Conservation (phyloP, 2,113 vertebrate species). For the Cyphomyrus plagiostoma region DNA sequence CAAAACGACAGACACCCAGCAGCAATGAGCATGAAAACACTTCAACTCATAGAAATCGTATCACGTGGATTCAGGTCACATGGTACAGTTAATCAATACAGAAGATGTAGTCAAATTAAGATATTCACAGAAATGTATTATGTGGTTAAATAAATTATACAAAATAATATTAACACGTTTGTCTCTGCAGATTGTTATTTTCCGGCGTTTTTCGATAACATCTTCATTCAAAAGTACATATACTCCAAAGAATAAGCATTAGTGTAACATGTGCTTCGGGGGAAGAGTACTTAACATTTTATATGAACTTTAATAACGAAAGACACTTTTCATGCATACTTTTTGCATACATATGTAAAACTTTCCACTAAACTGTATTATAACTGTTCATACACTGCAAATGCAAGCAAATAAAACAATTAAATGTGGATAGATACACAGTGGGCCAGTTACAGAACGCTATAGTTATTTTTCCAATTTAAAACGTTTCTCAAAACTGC, state of each 20-base stretch:
- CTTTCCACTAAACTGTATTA: background rate
- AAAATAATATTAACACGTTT: background rate
- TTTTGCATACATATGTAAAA: background rate
- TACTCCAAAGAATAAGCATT: background rate
- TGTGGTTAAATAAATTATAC: background rate
- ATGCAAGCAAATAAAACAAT: background rate
- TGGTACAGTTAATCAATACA: background rate
- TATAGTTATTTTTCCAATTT: background rate
- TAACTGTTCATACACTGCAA: background rate
- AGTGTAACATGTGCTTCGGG: background rate
- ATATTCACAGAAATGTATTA: background rate
- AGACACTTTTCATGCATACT: background rate
- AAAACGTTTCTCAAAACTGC: background rate
- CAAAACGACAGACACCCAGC: background rate
- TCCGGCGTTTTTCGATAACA: background rate
- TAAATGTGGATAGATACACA: background rate
- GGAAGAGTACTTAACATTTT: background rate
- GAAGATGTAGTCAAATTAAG: background rate
- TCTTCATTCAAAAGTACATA: background rate
- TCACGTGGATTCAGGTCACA: background rate
- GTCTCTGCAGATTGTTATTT: background rate
- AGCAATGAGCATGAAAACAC: background rate
- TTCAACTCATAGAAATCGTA: background rate
- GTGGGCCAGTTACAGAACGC: background rate
- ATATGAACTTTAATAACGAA: background rate